These are phyloP conservation scores for Anguilla pacifica DNA, from an alignment of 2,797 vertebrate genomes.

Conservation along the genomic window DNA sequence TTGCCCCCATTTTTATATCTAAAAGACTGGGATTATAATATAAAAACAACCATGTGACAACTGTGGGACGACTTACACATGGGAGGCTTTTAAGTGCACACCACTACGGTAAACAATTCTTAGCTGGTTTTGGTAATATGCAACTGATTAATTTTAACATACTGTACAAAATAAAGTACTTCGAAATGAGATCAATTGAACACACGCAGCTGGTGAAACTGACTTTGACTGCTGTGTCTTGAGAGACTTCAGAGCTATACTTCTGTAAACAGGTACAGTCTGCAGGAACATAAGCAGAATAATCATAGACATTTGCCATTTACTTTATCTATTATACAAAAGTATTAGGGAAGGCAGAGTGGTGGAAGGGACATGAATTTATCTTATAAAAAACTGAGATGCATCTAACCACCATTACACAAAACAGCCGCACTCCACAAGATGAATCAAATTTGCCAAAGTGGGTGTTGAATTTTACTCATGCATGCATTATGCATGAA, in stretches of 20 bases:
- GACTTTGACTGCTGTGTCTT: background rate
- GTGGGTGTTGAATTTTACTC: background rate
- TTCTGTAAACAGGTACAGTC: background rate
- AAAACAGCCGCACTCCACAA: background rate
- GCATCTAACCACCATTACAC: background rate
- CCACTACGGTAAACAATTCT: conserved; percentile 10
- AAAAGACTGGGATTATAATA: background rate
- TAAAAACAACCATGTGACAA: background rate
- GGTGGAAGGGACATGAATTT: background rate
- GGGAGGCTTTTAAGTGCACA: background rate
- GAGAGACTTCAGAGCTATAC: background rate
- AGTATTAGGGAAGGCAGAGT: background rate
- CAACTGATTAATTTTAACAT: background rate
- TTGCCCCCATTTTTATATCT: background rate
- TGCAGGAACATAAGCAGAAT: conserved; percentile 8
- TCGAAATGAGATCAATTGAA: conserved; percentile 20
- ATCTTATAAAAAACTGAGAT: background rate
- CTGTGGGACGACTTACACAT: background rate
- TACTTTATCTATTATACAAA: background rate
- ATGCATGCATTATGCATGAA: background rate
- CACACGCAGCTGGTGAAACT: background rate
- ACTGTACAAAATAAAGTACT: background rate
- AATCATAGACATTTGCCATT: background rate
- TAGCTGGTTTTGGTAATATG: background rate
- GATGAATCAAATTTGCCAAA: background rate